Percentiles rank a stretch among this genome's conserved stretches.
Evolutionary conservation across 2,113 vertebrate genomes (phyloP).

Genomic region (Xenopus tropicalis): DNA sequence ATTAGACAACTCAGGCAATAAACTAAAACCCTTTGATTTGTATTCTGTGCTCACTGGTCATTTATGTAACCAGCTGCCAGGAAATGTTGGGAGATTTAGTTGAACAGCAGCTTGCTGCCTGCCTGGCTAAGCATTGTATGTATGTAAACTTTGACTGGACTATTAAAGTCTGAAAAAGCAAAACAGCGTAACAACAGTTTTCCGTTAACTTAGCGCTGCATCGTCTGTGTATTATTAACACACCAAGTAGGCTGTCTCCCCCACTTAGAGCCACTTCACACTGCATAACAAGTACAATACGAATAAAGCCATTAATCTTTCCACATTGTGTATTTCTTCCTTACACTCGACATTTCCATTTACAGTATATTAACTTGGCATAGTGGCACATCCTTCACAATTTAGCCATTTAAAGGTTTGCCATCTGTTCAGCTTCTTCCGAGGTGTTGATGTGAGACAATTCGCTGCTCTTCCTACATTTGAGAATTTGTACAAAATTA

Average conservation of each 20-base stretch:
- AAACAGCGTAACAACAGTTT: no score
- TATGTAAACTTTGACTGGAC: no score
- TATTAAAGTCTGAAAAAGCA: no score
- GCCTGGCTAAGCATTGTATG: no score
- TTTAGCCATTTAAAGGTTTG: slow-evolving; percentile 6
- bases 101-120: no score
- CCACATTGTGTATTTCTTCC: background rate
- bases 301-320: background rate
- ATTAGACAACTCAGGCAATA: no score
- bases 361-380: slow-evolving; percentile 1
- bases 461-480: background rate
- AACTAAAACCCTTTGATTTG: no score
- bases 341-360: background rate
- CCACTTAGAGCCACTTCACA: background rate
- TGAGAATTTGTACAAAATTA: background rate
- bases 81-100: no score
- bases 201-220: no score
- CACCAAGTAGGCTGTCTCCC: background rate
- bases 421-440: slow-evolving; percentile 1
- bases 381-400: slow-evolving; percentile 2
- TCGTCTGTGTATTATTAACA: background rate
- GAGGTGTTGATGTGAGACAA: background rate
- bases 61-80: no score
- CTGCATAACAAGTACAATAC: background rate
- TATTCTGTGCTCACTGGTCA: no score